Conservation (phyloP, 2,113 vertebrate species). For the Osmerus mordax region DNA sequence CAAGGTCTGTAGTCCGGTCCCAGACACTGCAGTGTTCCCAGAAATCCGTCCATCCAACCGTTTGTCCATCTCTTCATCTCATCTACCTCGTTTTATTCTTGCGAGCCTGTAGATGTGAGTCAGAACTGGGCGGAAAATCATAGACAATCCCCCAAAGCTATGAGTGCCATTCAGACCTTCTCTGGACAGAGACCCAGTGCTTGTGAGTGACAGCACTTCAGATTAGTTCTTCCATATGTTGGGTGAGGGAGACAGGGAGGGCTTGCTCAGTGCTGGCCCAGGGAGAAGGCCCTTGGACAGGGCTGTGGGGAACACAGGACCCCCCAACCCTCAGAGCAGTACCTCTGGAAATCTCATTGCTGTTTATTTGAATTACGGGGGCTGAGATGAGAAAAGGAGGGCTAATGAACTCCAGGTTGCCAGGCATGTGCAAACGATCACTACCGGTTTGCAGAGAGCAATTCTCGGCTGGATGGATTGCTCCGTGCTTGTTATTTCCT, state of each 20-base stretch:
- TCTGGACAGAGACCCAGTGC: conserved; percentile 37
- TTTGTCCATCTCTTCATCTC: not conserved
- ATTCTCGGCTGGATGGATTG: conserved; percentile 63
- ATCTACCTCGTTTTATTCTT: conserved; percentile 23
- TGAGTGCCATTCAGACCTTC: conserved; percentile 35
- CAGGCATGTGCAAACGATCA: conserved; percentile 76
- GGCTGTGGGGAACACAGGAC: conserved; percentile 52
- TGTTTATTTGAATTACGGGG: conserved; percentile 79
- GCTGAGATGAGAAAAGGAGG: conserved; percentile 70
- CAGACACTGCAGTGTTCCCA: conserved; percentile 38
- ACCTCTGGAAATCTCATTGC: conserved; percentile 76
- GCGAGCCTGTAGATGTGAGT: conserved; percentile 26
- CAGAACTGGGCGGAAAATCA: conserved; percentile 39
- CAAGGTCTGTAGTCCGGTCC: conserved; percentile 38
- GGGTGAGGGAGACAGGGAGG: conserved; percentile 1
- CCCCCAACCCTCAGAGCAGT: conserved; percentile 69
- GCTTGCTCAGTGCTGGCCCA: conserved; percentile 40
- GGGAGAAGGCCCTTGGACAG: conserved; percentile 49
- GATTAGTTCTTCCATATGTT: conserved; percentile 57
- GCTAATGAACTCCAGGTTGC: conserved; percentile 76
- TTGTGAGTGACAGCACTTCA: conserved; percentile 61
- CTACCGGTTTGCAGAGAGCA: conserved; percentile 64
- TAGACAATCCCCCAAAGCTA: conserved; percentile 49
- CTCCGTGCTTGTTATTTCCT: conserved; percentile 28
- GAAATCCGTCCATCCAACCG: not conserved